These are phyloP conservation scores for Rhynchotus rufescens DNA, from an alignment of 2,797 vertebrate species.

Conservation along the genomic window DNA sequence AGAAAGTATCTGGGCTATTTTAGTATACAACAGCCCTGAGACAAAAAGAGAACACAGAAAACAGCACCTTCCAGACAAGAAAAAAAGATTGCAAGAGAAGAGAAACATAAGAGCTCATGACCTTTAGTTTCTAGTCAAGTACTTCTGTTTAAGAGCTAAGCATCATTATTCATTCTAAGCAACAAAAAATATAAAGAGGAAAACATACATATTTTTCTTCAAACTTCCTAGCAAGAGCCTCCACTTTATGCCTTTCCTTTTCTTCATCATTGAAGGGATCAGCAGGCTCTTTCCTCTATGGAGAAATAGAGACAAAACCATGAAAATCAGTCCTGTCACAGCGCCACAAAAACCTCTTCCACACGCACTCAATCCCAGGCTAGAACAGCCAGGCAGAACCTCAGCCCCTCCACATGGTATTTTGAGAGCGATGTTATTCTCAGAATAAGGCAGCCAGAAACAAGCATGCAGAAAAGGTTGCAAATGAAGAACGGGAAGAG, in stretches of 20 bases:
- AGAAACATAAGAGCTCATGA: neutral
- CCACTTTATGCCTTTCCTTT: conserved; percentile 83
- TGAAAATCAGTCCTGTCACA: neutral
- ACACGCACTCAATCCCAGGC: accelerated
- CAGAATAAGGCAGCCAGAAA: neutral
- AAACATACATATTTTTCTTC: conserved; percentile 90
- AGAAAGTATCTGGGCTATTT: neutral
- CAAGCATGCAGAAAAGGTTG: neutral
- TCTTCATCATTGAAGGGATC: conserved; percentile 82
- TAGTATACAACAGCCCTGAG: neutral
- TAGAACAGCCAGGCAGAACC: neutral
- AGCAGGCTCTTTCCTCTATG: conserved; percentile 74
- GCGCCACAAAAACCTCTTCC: neutral
- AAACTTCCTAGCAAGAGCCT: conserved; percentile 84
- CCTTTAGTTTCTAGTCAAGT: neutral
- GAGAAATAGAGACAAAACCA: conserved; percentile 18
- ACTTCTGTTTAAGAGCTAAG: neutral
- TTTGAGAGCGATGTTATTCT: neutral
- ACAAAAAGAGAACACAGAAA: neutral
- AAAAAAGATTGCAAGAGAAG: neutral
- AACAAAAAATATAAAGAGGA: neutral
- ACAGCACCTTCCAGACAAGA: neutral
- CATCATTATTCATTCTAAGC: neutral
- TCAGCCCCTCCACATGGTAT: neutral
- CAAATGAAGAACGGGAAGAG: neutral